phyloP scores from a whole-genome alignment of 1,140 invertebrate genomes.

The Cecropterus lyciades region DNA sequence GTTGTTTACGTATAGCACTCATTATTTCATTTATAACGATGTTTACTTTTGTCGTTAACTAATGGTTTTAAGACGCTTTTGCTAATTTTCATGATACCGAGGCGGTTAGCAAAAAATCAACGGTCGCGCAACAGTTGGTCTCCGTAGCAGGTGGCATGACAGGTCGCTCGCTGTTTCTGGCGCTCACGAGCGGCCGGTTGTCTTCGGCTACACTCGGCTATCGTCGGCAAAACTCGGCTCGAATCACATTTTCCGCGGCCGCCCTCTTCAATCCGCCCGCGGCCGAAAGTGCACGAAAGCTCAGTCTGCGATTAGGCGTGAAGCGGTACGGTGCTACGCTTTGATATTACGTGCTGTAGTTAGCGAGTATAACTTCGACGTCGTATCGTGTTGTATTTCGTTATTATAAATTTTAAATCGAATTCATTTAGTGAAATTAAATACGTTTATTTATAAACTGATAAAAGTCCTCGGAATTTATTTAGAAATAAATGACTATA shows the following conservation, averaged over 20 bases:
- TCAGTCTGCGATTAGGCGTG: slow-evolving; percentile 73
- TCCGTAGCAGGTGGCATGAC: slow-evolving; percentile 76
- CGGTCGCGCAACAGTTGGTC: slow-evolving; percentile 81
- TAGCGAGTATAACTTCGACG: slow-evolving; percentile 32
- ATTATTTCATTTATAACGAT: slow-evolving; percentile 4
- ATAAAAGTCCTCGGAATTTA: background rate
- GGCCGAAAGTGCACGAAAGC: slow-evolving; percentile 66
- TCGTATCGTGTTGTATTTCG: slow-evolving; percentile 10
- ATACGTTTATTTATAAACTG: background rate
- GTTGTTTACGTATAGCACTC: slow-evolving; percentile 1
- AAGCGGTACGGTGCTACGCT: slow-evolving; percentile 56
- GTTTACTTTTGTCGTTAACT: slow-evolving; percentile 18
- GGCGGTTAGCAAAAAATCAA: slow-evolving; percentile 77
- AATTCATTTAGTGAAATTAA: background rate
- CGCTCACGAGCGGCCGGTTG: slow-evolving; percentile 44
- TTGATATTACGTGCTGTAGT: slow-evolving; percentile 17
- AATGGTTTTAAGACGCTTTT: slow-evolving; percentile 40
- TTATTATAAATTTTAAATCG: background rate
- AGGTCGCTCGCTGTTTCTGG: slow-evolving; percentile 64
- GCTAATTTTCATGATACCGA: slow-evolving; percentile 72
- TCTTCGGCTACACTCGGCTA: slow-evolving; percentile 47
- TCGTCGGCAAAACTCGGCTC: slow-evolving; percentile 52
- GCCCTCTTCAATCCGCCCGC: slow-evolving; percentile 78
- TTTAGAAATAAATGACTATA: slow-evolving; percentile 7
- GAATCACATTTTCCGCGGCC: slow-evolving; percentile 69